phyloP scores from a whole-genome alignment of 2,888 invertebrate species.

The Norana najaformis region DNA sequence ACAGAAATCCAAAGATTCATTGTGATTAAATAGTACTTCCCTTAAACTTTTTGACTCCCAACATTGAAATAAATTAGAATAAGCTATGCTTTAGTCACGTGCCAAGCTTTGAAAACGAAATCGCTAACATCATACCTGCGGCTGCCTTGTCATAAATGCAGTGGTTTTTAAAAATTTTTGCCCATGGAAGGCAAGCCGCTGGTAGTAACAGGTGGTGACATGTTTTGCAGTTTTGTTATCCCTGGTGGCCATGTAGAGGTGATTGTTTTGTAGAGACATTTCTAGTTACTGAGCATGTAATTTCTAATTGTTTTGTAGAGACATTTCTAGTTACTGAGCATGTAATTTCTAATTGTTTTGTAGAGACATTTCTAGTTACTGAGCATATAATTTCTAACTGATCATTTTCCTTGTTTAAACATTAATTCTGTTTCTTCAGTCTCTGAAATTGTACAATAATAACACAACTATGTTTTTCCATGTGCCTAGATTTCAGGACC shows the following conservation, averaged over 20 bases:
- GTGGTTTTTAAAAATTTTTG: not conserved
- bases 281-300: not conserved
- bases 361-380: not conserved
- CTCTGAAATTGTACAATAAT: not conserved
- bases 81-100: not conserved
- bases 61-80: not conserved
- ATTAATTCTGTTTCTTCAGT: not conserved
- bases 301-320: constrained; percentile 1
- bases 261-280: not conserved
- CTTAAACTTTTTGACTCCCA: not conserved
- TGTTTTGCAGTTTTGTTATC: not conserved
- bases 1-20: not conserved
- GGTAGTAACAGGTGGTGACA: not conserved
- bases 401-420: not conserved
- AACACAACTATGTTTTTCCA: not conserved
- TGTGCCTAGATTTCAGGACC: not conserved
- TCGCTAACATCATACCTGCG: not conserved
- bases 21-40: not conserved
- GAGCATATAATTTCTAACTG: not conserved
- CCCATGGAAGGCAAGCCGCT: not conserved
- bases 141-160: not conserved
- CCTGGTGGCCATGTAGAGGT: not conserved
- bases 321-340: not conserved
- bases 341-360: not conserved
- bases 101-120: not conserved